Conservation (phyloP, 2,113 vertebrate genomes). For the Gorilla gorilla region DNA sequence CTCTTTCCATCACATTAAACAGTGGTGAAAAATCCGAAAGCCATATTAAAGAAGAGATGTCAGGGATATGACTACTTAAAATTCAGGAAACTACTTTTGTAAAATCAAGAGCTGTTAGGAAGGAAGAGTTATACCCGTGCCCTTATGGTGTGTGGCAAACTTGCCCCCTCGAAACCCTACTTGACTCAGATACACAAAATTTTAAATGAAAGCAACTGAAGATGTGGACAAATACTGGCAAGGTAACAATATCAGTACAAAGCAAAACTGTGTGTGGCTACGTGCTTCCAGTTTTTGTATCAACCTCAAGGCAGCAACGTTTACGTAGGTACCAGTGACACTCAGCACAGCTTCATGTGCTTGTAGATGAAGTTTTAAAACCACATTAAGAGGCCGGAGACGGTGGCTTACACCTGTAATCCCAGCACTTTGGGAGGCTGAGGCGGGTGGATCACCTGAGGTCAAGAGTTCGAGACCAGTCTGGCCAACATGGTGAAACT, state of each 20-base stretch:
- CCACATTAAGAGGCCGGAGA: not conserved
- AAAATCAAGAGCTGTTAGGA: not conserved
- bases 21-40: not conserved
- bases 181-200: accelerated
- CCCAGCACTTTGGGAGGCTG: too few species aligned
- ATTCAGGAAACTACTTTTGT: not conserved
- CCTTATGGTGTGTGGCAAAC: not conserved
- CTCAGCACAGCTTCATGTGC: not conserved
- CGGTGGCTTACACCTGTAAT: too few species aligned
- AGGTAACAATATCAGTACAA: not conserved
- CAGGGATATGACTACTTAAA: not conserved
- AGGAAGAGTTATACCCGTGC: not conserved
- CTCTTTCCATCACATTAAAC: not conserved
- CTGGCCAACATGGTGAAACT: too few species aligned
- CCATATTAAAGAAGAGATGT: not conserved
- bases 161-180: not conserved
- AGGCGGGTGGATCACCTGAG: too few species aligned
- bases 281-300: not conserved
- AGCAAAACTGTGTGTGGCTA: not conserved
- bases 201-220: not conserved
- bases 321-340: not conserved
- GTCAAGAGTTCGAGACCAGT: too few species aligned
- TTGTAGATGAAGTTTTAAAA: not conserved
- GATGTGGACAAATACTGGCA: not conserved
- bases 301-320: not conserved